A percentile compares a stretch with the other conserved stretches of the same genome.
Conservation (phyloP, 1,140 invertebrate genomes). For the Uloborus diversus region DNA sequence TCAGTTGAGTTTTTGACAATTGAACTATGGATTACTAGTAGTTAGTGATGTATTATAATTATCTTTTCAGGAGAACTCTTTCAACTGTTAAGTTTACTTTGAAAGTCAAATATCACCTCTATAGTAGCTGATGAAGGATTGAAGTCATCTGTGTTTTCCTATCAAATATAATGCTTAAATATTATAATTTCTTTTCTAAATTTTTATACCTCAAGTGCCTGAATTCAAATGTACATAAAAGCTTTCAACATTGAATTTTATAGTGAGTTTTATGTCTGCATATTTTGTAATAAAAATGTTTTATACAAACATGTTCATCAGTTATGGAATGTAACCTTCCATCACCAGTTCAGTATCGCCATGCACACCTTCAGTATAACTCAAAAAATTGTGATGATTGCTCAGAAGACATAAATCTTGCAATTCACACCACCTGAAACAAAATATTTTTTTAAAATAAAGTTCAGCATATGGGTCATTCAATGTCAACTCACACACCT, state of each 20-base stretch:
- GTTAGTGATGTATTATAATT: too few relatives aligned
- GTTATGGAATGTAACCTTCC: not conserved
- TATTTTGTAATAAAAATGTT: not conserved
- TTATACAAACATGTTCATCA: not conserved
- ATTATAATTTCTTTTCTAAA: not conserved
- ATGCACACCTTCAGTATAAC: not conserved
- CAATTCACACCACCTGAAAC: not conserved
- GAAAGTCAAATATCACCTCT: too few relatives aligned
- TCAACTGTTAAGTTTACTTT: too few relatives aligned
- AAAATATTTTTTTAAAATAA: too few relatives aligned
- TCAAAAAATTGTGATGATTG: not conserved
- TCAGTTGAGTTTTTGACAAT: too few relatives aligned
- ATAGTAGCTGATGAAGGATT: too few relatives aligned
- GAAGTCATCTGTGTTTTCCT: not conserved
- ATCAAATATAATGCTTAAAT: not conserved
- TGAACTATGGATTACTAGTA: too few relatives aligned
- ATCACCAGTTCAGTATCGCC: not conserved
- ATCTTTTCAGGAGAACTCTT: too few relatives aligned
- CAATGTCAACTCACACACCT: too few relatives aligned
- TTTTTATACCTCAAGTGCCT: not conserved
- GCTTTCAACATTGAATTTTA: not conserved
- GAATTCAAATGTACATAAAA: not conserved
- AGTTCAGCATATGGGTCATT: too few relatives aligned
- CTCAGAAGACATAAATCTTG: not conserved
- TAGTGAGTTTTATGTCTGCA: not conserved